Conservation (phyloP, 1,140 invertebrate species). For the Psilanteris sp. region DNA sequence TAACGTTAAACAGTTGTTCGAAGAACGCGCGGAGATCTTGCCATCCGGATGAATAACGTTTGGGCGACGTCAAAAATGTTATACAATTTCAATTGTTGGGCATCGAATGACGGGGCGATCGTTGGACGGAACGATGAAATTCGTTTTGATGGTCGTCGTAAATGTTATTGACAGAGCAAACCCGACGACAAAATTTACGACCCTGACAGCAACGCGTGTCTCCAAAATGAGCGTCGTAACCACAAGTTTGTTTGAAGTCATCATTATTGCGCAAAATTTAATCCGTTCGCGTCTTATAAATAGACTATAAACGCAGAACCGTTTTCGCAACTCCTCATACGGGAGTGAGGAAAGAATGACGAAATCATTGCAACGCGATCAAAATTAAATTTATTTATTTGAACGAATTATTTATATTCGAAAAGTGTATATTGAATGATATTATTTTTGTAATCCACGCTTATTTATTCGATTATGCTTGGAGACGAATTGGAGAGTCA, state of each 20-base stretch:
- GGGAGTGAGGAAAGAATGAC: conserved; percentile 16
- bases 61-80: no score
- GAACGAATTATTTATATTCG: conserved; percentile 19
- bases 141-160: no score
- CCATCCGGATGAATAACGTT: conserved; percentile 16
- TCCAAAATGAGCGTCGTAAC: no score
- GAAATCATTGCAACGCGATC: neutral
- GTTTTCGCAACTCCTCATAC: conserved; percentile 52
- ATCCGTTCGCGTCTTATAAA: no score
- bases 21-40: conserved; percentile 37
- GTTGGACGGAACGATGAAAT: no score
- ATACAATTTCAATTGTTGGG: no score
- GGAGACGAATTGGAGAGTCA: conserved; percentile 67
- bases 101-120: no score
- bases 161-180: no score
- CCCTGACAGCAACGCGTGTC: no score
- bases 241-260: neutral
- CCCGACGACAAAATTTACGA: no score
- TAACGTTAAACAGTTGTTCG: no score
- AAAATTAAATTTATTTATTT: conserved; percentile 41
- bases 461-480: conserved; percentile 51
- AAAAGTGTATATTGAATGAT: conserved; percentile 29
- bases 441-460: conserved; percentile 46
- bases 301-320: conserved; percentile 44
- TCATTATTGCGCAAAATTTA: neutral